Base-by-base conservation (phyloP, 2,113 vertebrate genomes). In the Verasper variegatus region DNA sequence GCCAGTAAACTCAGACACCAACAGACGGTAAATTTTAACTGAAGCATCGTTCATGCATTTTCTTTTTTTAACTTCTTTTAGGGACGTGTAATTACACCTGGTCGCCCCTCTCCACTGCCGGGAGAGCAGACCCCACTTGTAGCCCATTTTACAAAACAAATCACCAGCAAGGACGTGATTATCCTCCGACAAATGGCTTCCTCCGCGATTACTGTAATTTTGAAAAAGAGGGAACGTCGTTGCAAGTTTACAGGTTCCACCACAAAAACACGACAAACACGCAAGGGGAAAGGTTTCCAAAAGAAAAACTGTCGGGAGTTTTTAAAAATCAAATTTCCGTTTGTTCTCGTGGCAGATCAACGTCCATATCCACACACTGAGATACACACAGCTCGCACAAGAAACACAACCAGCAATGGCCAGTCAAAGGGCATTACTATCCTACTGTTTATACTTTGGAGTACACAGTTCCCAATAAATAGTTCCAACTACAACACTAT, bases 341-440 rank as follows among this genome's bases (percentile, higher is more conserved):
- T 49, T 31, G 2, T 80, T 74, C 54, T 88, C 65, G 23, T 77
- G 69, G 76, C 58, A 74, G 64, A 79, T 37, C 73, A 78, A 47
- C 21, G 73, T 75, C 67, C 87, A 66, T 80, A 90, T 87, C 89
- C 85, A 91, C 91, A 86, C 86, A 92, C 80, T 79, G 59, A 80
- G 61, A 76, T 23, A 57, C 82, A 89, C 74, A 87, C 68, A 74
- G 74, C 88, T 76, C 78, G 70, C 71, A 81, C 82, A 74, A 88
- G 58, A 80, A 88, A 87, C 71, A 66, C 31, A 10, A 68, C 79
- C 87, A 87, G 79, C 72, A 65, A 68, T 74, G 27, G 73, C 81
- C 45, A 68, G 69, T 65, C 68, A 64, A 64, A 80, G 55, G 61
- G 84, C 84, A 55, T 77, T 81, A 92, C 84, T 83, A 91, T 86